Evolutionary conservation across 2,113 vertebrate genomes (phyloP).

Genomic region (Neofelis nebulosa): DNA sequence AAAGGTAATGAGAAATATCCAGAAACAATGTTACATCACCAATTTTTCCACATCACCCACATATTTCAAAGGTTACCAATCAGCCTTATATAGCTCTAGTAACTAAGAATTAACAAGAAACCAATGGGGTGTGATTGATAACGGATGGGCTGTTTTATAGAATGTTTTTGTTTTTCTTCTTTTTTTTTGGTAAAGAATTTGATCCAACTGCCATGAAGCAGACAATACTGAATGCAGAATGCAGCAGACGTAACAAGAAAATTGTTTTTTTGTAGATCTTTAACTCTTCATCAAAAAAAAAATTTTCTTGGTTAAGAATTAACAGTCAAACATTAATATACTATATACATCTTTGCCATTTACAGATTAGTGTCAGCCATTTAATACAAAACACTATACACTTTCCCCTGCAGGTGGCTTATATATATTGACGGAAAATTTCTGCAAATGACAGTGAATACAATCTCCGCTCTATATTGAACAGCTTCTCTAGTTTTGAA

Average conservation of each 20-base stretch:
- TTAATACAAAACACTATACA: constrained; percentile 93
- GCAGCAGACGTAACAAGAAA: constrained; percentile 91
- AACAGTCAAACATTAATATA: constrained; percentile 97
- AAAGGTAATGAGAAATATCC: constrained; percentile 92
- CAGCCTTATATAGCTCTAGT: constrained; percentile 89
- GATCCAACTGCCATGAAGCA: constrained; percentile 88
- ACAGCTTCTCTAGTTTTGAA: constrained; percentile 88
- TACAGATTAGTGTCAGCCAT: constrained; percentile 93
- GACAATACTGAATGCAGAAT: constrained; percentile 91
- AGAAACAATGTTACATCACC: constrained; percentile 94
- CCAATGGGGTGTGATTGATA: constrained; percentile 89
- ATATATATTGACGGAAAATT: constrained; percentile 90
- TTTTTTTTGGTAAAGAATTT: constrained; percentile 87
- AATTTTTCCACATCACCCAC: constrained; percentile 93
- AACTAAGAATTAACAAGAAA: constrained; percentile 89
- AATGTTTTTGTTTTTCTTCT: constrained; percentile 71
- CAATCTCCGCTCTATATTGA: constrained; percentile 88
- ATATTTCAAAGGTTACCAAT: constrained; percentile 90
- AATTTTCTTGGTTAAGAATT: constrained; percentile 89
- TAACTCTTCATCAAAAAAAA: constrained; percentile 89
- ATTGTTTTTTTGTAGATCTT: constrained; percentile 89
- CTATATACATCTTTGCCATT: constrained; percentile 96
- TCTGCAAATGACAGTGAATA: constrained; percentile 89
- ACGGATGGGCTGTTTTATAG: constrained; percentile 85
- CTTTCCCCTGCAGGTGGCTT: constrained; percentile 91